phyloP scores from a whole-genome alignment of 2,888 invertebrate genomes.

The Luperina testacea region DNA sequence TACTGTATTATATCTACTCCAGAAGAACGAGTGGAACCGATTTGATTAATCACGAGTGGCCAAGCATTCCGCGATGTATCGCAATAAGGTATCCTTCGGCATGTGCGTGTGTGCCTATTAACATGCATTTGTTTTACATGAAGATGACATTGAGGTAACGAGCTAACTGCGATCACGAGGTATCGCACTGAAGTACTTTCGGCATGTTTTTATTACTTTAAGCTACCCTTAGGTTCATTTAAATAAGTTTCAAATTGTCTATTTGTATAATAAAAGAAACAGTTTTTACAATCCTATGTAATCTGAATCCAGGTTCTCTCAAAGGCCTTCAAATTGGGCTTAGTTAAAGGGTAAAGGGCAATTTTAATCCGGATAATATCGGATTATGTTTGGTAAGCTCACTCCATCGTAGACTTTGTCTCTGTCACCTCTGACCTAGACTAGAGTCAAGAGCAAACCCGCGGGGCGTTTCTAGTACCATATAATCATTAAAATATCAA shows the following conservation, averaged over 20 bases:
- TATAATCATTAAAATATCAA: too few species aligned
- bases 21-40: not conserved
- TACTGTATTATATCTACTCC: not conserved
- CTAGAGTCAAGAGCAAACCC: too few species aligned
- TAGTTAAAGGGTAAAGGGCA: constrained; percentile 1
- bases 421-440: too few species aligned
- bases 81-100: not conserved
- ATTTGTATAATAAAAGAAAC: not conserved
- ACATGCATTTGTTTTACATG: not conserved
- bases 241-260: not conserved
- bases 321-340: not conserved
- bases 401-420: too few species aligned
- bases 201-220: too few species aligned
- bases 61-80: not conserved
- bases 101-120: not conserved
- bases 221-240: not conserved
- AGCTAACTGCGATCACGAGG: too few species aligned
- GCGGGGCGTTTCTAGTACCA: too few species aligned
- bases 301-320: not conserved
- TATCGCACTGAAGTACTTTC: too few species aligned
- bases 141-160: too few species aligned
- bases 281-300: not conserved
- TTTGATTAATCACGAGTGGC: not conserved
- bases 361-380: constrained; percentile 10
- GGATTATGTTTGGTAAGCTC: not conserved